Conservation (phyloP, 2,888 invertebrate genomes). For the Eutolmus rufibarbis region DNA sequence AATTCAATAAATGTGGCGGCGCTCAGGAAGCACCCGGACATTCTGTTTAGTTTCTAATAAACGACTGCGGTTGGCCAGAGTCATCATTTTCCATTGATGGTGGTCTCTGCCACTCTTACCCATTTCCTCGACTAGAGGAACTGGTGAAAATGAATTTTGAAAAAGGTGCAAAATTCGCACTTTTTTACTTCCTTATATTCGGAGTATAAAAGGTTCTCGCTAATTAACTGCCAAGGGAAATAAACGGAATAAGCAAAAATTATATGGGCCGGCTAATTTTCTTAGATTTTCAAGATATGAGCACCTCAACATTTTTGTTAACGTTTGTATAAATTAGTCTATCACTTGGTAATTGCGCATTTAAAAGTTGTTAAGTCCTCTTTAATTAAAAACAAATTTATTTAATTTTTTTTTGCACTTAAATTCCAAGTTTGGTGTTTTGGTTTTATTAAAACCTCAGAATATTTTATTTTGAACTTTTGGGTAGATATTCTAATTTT, state of each 20-base stretch:
- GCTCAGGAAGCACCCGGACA: conserved; percentile 12
- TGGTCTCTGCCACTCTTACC: background rate
- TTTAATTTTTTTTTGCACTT: no score
- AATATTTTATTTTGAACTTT: no score
- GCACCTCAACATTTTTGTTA: no score
- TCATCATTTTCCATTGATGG: background rate
- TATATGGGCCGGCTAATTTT: background rate
- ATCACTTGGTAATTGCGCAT: background rate
- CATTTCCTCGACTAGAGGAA: background rate
- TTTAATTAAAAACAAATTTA: no score
- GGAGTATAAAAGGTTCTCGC: background rate
- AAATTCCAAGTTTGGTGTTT: no score
- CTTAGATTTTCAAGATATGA: background rate
- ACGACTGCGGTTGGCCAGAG: background rate
- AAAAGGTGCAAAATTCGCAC: background rate
- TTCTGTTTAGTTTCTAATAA: conserved; percentile 33
- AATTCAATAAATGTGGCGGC: conserved; percentile 6
- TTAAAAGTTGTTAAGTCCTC: no score
- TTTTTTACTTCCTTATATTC: background rate
- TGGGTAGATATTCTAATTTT: no score
- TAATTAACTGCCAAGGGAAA: background rate
- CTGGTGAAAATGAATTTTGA: background rate
- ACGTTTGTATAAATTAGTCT: background rate
- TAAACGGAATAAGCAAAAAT: background rate
- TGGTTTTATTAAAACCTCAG: no score